Evolutionary conservation across 2,113 vertebrate genomes (phyloP), one percentile per base, ranked within the genome.

Genomic region (Mobula hypostoma): DNA sequence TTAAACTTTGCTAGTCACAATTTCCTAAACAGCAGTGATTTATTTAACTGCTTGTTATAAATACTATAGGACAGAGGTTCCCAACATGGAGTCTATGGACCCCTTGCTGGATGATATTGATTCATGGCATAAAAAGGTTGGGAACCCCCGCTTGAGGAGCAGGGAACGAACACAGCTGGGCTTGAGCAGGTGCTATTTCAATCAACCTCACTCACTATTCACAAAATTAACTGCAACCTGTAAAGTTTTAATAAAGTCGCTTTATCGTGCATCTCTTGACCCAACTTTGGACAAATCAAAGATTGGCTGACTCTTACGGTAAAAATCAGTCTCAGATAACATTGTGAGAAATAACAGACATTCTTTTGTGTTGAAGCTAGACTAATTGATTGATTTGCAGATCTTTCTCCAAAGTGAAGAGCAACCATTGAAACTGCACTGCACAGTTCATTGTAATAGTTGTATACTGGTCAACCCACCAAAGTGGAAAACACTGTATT

Each of bases 181-280:
- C 32, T 92, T 92, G 90, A 32, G 36, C 32, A 40, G 32, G 9
- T 92, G 90, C 90, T 68, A 92, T 40, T 92, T 92, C 68, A 92
- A 92, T 72, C 72, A 68, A 92, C 36, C 19, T 72, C 68, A 92
- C 90, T 36, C 90, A 72, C 66, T 40, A 70, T 36, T 40, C 90
- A 72, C 66, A 92, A 40, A 32, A 92, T 48, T 68, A 92, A 92
- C 63, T 8, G 21, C 68, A 72, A 92, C 32, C 32, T 70, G 63
- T 40, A 70, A 92, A 70, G 66, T 72, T 72, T 70, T 7, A 72
- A 66, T 92, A 40, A 32, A 48, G 6, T 92, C 68, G 87, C 17
- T 66, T 90, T 72, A 92, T 92, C 32, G 72, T 92, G 63, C 70
- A 66, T 72, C 32, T 92, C 66, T 70, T 72, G 66, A 32, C 66